These are phyloP conservation scores for Erpornis zantholeuca DNA, from an alignment of 2,113 vertebrate genomes.

Conservation along the genomic window DNA sequence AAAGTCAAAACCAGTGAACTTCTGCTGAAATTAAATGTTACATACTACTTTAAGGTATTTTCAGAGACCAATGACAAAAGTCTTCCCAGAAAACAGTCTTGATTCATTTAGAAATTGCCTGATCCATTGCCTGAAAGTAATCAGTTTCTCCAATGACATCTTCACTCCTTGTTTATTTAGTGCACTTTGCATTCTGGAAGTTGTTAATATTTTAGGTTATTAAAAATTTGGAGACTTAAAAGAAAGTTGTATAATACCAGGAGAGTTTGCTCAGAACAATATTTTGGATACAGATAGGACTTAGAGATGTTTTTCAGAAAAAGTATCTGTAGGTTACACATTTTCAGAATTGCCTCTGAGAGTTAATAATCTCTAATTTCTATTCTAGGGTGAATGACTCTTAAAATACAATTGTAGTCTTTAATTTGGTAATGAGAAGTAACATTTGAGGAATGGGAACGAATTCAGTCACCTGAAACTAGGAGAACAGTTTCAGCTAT, in stretches of 20 bases:
- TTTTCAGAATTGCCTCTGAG: background rate
- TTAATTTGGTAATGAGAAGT: background rate
- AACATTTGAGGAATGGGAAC: background rate
- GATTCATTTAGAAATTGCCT: background rate
- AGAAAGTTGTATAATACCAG: background rate
- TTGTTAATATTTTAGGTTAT: background rate
- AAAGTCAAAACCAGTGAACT: constrained; percentile 6
- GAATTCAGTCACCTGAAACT: background rate
- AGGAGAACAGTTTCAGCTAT: background rate
- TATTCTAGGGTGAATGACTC: background rate
- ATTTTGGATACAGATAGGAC: background rate
- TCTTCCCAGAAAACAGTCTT: background rate
- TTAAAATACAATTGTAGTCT: background rate
- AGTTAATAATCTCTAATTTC: background rate
- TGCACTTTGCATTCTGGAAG: background rate
- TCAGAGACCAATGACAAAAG: background rate
- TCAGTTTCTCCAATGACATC: background rate
- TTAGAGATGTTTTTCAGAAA: background rate
- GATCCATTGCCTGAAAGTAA: background rate
- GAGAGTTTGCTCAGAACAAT: background rate
- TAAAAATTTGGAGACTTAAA: background rate
- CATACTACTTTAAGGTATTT: background rate
- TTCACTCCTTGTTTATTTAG: background rate
- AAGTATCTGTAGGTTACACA: background rate
- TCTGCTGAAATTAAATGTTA: background rate